Percentiles rank a stretch among this genome's conserved stretches.
These are phyloP conservation scores for Tamias sibiricus DNA, from an alignment of 2,113 vertebrate genomes.

Conservation along the genomic window DNA sequence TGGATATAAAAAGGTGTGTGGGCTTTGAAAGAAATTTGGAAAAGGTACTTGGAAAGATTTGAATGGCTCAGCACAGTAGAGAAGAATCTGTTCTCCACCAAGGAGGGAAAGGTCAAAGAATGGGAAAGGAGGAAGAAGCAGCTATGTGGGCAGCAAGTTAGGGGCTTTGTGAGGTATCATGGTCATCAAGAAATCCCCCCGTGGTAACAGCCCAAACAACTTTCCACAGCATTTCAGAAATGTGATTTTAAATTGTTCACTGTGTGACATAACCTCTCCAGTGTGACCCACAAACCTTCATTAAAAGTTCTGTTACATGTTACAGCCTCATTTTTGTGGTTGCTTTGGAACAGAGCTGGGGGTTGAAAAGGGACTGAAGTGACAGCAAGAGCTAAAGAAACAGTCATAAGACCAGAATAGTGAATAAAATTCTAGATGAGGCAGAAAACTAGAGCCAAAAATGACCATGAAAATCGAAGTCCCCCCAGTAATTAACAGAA, in stretches of 20 bases:
- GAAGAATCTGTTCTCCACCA: neutral
- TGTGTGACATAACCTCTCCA: constrained; percentile 75
- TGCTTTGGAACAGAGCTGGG: constrained; percentile 53
- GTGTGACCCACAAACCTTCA: constrained; percentile 73
- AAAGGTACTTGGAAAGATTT: neutral
- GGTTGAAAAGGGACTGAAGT: neutral
- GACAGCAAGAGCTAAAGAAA: constrained; percentile 43
- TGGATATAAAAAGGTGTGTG: neutral
- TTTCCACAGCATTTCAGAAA: constrained; percentile 73
- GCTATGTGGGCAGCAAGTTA: neutral
- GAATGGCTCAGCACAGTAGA: neutral
- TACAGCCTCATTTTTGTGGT: constrained; percentile 66
- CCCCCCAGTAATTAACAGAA: constrained; percentile 29
- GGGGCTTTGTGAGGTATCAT: neutral
- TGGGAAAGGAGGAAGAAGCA: neutral
- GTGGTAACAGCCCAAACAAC: constrained; percentile 62
- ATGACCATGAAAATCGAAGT: neutral
- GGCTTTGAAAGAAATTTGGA: neutral
- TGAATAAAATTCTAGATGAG: constrained; percentile 31
- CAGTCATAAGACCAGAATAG: neutral
- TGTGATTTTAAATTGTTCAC: constrained; percentile 74
- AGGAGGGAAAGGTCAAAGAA: neutral
- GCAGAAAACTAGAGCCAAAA: constrained; percentile 54
- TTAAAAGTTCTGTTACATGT: constrained; percentile 65
- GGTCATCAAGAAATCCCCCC: constrained; percentile 47